These are phyloP conservation scores for Arrhamphus sclerolepis DNA, from an alignment of 2,797 vertebrate genomes.

Conservation along the genomic window DNA sequence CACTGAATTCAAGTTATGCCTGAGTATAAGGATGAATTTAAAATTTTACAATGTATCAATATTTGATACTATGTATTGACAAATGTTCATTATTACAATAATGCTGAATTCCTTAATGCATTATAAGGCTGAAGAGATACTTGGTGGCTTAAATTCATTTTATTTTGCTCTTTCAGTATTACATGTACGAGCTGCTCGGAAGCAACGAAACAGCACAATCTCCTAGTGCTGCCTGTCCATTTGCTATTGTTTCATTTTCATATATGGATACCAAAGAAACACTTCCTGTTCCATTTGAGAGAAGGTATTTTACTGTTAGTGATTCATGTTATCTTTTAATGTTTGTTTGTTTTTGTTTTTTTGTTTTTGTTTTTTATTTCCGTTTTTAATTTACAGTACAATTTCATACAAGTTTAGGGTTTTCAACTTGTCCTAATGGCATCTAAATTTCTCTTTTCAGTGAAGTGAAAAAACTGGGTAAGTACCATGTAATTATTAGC, in stretches of 20 bases:
- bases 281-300: constrained; percentile 37
- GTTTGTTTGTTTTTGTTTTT: background rate
- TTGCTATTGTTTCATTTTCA: constrained; percentile 80
- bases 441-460: constrained; percentile 57
- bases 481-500: constrained; percentile 35
- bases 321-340: background rate
- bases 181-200: constrained; percentile 77
- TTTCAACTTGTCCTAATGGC: constrained; percentile 22
- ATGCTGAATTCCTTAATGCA: background rate
- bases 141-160: constrained; percentile 8
- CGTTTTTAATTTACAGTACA: background rate
- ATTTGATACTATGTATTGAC: no score
- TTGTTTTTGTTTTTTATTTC: background rate
- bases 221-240: constrained; percentile 76
- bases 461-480: constrained; percentile 64
- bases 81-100: background rate
- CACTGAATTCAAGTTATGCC: no score
- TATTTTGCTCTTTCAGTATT: constrained; percentile 75
- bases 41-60: no score
- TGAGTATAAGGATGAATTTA: no score
- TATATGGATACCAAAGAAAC: constrained; percentile 70
- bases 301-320: constrained; percentile 60
- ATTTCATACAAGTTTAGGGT: constrained; percentile 8
- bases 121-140: background rate
- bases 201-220: constrained; percentile 34